Percentiles rank a stretch among this genome's conserved stretches.
Evolutionary conservation across 2,113 vertebrate species (phyloP).

Genomic region (Poecile atricapillus): DNA sequence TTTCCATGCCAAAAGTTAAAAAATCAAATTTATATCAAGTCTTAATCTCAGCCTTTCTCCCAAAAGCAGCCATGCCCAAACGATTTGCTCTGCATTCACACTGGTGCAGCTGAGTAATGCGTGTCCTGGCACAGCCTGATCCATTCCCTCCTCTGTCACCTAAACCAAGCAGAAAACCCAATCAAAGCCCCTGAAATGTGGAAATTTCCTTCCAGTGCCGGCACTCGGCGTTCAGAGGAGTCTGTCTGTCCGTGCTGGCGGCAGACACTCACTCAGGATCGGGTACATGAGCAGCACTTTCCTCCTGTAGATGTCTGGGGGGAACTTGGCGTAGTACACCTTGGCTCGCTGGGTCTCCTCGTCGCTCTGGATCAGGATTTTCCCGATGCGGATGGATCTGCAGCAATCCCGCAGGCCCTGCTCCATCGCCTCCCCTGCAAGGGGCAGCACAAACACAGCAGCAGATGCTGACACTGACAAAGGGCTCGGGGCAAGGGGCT

Average conservation of each 20-base stretch:
- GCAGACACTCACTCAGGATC: constrained; percentile 88
- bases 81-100: not conserved
- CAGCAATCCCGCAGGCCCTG: no score
- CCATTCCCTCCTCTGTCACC: not conserved
- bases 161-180: not conserved
- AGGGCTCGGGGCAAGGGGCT: no score
- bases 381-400: constrained; percentile 12
- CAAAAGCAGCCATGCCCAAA: not conserved
- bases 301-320: constrained; percentile 92
- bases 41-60: not conserved
- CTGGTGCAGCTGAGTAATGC: not conserved
- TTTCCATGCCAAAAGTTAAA: not conserved
- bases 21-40: not conserved
- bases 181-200: not conserved
- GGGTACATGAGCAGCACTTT: constrained; percentile 99
- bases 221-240: fast-evolving
- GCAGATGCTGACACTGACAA: no score
- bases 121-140: not conserved
- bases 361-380: constrained; percentile 97
- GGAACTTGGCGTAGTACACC: constrained; percentile 98
- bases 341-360: constrained; percentile 97
- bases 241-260: fast-evolving
- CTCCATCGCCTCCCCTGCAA: no score
- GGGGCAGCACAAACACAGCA: no score
- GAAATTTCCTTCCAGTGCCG: not conserved